Conservation (phyloP, 2,797 vertebrate genomes). For the Chiroxiphia lanceolata region DNA sequence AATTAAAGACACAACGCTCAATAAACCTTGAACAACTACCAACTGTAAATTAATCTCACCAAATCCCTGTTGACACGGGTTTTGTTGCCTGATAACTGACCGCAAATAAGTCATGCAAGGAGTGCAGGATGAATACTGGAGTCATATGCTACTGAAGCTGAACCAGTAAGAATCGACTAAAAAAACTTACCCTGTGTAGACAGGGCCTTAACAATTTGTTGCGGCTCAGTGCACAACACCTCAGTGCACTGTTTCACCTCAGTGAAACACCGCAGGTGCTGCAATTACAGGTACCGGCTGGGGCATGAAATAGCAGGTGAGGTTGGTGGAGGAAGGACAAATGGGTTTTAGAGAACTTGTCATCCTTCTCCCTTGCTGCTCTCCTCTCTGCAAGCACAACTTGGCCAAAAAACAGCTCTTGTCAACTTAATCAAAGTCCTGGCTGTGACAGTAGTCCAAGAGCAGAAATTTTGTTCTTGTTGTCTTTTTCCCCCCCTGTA, state of each 20-base stretch:
- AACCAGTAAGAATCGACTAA: not conserved
- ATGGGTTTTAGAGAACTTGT: not conserved
- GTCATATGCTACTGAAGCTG: not conserved
- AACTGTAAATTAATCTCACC: slow-evolving; percentile 65
- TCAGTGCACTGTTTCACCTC: too few species aligned
- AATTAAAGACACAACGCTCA: slow-evolving; percentile 70
- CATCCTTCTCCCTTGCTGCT: not conserved
- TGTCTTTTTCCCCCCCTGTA: accelerated
- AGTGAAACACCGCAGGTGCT: not conserved
- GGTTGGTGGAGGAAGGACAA: not conserved
- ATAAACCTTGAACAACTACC: slow-evolving; percentile 74
- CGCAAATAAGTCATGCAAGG: slow-evolving; percentile 16
- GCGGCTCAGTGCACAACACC: not conserved
- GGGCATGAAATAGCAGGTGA: not conserved
- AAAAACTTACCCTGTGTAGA: not conserved
- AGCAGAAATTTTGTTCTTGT: not conserved
- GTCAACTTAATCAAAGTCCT: not conserved
- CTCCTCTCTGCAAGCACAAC: not conserved
- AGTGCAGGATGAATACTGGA: not conserved
- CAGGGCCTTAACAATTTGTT: not conserved
- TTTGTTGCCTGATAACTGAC: slow-evolving; percentile 43
- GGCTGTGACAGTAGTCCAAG: not conserved
- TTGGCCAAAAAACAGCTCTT: not conserved
- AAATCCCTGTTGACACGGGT: slow-evolving; percentile 17
- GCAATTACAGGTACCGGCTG: not conserved